A percentile compares a stretch with the other conserved stretches of the same genome.
Evolutionary conservation across 2,797 vertebrate species (phyloP).

Genomic region (Urophycis tenuis): DNA sequence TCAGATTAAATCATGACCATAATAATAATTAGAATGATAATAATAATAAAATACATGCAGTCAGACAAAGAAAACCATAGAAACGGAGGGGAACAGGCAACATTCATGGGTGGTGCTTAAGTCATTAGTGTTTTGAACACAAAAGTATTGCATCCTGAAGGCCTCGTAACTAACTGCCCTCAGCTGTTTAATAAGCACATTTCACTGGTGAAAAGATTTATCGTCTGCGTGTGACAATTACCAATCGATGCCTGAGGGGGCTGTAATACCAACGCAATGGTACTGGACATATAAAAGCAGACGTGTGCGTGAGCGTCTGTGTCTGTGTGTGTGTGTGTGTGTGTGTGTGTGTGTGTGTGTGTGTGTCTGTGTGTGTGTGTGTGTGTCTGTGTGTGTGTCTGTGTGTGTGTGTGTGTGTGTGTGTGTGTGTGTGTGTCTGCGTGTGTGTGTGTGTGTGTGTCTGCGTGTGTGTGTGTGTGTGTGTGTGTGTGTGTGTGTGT

Average conservation of each 20-base stretch:
- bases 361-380: too few species aligned
- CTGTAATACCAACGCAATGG: not conserved
- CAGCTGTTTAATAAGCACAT: not conserved
- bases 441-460: too few species aligned
- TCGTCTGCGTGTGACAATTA: slow-evolving; percentile 1
- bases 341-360: too few species aligned
- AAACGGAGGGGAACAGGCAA: slow-evolving; percentile 4
- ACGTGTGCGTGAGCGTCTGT: too few species aligned
- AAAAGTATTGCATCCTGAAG: not conserved
- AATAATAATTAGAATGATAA: not conserved
- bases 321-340: too few species aligned
- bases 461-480: too few species aligned
- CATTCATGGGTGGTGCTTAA: slow-evolving; percentile 36
- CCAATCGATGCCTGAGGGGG: slow-evolving; percentile 17
- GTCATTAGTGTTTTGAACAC: slow-evolving; percentile 6
- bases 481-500: too few species aligned
- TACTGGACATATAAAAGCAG: not conserved
- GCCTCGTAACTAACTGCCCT: not conserved
- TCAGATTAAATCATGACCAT: not conserved
- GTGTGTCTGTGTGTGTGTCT: too few species aligned
- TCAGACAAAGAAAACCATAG: not conserved
- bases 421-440: too few species aligned
- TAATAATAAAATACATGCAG: slow-evolving; percentile 28
- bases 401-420: not conserved
- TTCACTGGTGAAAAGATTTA: not conserved